phyloP scores from a whole-genome alignment of 2,797 vertebrate genomes.

The Capromys pilorides region DNA sequence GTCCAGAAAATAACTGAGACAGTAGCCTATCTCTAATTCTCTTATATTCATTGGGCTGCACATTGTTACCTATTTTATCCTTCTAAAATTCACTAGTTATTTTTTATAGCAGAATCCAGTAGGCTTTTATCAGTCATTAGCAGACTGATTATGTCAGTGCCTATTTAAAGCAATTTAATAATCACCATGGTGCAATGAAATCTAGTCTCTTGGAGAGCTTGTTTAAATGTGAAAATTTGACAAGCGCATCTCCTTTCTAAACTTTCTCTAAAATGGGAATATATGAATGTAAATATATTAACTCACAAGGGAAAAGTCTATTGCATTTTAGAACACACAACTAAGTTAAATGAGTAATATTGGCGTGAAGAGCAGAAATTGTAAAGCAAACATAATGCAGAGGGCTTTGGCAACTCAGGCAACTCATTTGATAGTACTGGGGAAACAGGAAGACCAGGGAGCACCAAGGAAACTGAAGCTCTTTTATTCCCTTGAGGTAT shows the following conservation, averaged over 20 bases:
- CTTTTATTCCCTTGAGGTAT: background rate
- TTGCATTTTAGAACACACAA: background rate
- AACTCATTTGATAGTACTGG: background rate
- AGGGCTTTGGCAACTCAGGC: background rate
- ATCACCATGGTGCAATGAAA: background rate
- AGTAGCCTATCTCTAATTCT: background rate
- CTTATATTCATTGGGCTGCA: background rate
- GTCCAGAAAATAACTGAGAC: background rate
- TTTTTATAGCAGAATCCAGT: background rate
- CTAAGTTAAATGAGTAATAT: background rate
- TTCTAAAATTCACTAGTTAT: background rate
- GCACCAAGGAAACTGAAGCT: background rate
- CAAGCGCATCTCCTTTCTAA: background rate
- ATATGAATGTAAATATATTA: background rate
- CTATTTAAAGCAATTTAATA: background rate
- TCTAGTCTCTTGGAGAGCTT: background rate
- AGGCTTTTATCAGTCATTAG: background rate
- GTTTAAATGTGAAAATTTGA: slow-evolving; percentile 1
- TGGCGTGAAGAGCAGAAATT: background rate
- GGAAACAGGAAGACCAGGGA: background rate
- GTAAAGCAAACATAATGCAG: background rate
- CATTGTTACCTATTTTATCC: background rate
- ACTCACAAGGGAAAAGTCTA: background rate
- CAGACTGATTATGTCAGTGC: background rate
- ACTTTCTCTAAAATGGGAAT: background rate